Conservation (phyloP, 2,888 invertebrate genomes). For the Nomada fabriciana region DNA sequence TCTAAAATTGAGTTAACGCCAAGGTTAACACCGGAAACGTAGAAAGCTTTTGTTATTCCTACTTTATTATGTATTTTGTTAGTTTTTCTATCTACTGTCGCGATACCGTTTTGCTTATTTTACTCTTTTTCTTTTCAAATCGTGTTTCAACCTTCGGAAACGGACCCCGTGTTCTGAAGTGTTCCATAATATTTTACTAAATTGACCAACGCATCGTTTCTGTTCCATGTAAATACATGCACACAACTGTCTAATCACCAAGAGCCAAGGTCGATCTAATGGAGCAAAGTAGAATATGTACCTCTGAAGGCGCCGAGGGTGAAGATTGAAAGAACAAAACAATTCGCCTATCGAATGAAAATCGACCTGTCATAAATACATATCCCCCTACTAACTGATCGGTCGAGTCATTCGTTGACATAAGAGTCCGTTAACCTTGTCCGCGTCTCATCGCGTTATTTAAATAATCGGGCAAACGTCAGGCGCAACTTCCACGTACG, state of each 20-base stretch:
- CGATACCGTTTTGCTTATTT: too few species aligned
- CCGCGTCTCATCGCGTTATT: conserved; percentile 39
- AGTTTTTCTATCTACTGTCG: too few species aligned
- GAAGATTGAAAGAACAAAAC: neutral
- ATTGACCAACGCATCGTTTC: neutral
- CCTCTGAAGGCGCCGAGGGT: neutral
- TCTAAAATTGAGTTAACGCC: too few species aligned
- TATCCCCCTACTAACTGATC: conserved; percentile 3
- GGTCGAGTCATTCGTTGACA: conserved; percentile 36
- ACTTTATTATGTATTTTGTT: too few species aligned
- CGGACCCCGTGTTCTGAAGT: too few species aligned
- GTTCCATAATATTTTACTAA: too few species aligned
- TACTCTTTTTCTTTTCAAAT: neutral
- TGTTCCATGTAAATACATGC: too few species aligned
- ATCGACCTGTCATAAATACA: conserved; percentile 23
- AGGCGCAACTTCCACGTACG: conserved; percentile 32
- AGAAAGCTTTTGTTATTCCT: too few species aligned
- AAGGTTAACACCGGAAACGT: too few species aligned
- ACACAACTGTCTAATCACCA: neutral
- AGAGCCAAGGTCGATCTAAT: neutral
- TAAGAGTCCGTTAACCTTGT: conserved; percentile 53
- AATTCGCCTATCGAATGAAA: conserved; percentile 8
- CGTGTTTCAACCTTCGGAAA: neutral
- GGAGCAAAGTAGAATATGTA: neutral
- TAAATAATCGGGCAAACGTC: conserved; percentile 40